A percentile compares a stretch with the other conserved stretches of the same genome.
phyloP scores from a whole-genome alignment of 1,140 invertebrate species.

The Rhagoletis zephyria region DNA sequence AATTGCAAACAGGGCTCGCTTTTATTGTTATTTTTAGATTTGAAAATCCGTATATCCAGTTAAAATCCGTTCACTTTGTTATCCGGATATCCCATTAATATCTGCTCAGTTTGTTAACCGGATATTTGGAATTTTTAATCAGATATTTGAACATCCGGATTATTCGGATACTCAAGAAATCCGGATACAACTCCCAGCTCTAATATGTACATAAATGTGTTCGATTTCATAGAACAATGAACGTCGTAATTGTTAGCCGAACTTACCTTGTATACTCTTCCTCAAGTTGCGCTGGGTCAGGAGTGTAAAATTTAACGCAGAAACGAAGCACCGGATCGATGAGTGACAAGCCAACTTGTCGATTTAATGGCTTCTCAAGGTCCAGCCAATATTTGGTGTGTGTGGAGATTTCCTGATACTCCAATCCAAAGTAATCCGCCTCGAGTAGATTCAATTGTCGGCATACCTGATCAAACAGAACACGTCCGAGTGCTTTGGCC shows the following conservation, averaged over 20 bases:
- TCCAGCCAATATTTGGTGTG: constrained; percentile 94
- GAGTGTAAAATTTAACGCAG: constrained; percentile 98
- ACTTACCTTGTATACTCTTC: constrained; percentile 93
- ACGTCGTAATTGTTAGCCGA: neutral
- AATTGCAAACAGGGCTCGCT: too few species aligned
- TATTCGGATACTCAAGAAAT: too few species aligned
- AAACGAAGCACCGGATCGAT: constrained; percentile 89
- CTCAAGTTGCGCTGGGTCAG: constrained; percentile 96
- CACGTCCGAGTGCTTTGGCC: constrained; percentile 93
- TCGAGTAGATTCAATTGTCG: constrained; percentile 95
- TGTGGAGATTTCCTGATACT: constrained; percentile 89
- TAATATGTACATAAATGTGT: too few species aligned
- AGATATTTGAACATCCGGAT: too few species aligned
- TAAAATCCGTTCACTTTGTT: too few species aligned
- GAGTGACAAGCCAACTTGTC: constrained; percentile 93
- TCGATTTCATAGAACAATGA: neutral
- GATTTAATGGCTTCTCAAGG: constrained; percentile 94
- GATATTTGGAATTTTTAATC: too few species aligned
- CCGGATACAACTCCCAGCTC: too few species aligned
- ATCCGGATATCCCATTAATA: too few species aligned
- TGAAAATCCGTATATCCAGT: too few species aligned
- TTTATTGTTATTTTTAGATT: too few species aligned
- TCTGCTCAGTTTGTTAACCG: too few species aligned
- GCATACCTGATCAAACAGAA: constrained; percentile 96
- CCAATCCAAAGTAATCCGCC: constrained; percentile 97